Evolutionary conservation across 2,797 vertebrate species (phyloP).

Genomic region (Sebastes paucispinis): DNA sequence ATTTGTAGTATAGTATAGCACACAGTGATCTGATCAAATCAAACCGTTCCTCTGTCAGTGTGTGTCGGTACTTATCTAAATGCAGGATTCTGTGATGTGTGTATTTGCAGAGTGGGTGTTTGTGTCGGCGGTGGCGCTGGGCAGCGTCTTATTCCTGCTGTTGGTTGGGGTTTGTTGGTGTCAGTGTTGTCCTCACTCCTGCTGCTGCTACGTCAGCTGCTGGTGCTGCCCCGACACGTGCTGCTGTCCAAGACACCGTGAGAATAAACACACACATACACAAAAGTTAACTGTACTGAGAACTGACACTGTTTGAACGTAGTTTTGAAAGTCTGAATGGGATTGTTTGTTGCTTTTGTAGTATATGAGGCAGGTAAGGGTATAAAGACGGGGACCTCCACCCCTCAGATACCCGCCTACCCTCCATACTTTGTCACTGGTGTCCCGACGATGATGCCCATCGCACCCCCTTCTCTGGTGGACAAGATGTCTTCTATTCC

Average conservation of each 20-base stretch:
- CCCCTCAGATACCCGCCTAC: conserved; percentile 85
- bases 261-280: conserved; percentile 74
- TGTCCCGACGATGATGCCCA: conserved; percentile 88
- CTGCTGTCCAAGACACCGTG: conserved; percentile 96
- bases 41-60: neutral
- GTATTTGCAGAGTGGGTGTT: conserved; percentile 94
- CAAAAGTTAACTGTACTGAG: neutral
- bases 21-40: neutral
- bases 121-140: conserved; percentile 90
- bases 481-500: conserved; percentile 88
- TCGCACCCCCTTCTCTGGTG: conserved; percentile 88
- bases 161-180: conserved; percentile 97
- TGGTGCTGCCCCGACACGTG: conserved; percentile 96
- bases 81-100: conserved; percentile 36
- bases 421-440: conserved; percentile 93
- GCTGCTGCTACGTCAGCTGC: conserved; percentile 96
- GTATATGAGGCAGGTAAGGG: conserved; percentile 97
- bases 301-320: neutral
- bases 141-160: conserved; percentile 89
- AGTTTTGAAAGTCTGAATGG: neutral
- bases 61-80: neutral
- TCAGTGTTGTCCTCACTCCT: conserved; percentile 98
- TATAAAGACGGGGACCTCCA: conserved; percentile 86
- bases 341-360: conserved; percentile 51
- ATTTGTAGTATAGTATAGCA: neutral